Evolutionary conservation across 2,113 vertebrate species (phyloP).

Genomic region (Crotalus viridis): DNA sequence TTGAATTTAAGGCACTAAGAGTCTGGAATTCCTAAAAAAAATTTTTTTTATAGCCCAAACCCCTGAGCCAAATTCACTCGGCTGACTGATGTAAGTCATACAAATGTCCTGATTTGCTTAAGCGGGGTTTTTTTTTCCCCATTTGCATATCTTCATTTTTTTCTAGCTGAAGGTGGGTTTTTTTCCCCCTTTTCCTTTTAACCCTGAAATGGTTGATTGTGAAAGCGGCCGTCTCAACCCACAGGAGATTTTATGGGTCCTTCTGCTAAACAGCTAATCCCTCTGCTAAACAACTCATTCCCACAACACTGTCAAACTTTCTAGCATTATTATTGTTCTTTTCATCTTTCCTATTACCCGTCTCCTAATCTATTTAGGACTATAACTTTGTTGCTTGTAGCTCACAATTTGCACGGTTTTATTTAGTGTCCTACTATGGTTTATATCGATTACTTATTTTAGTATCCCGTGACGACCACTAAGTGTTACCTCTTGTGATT

Average conservation of each 20-base stretch:
- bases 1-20: rapidly evolving
- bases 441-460: too few relatives aligned
- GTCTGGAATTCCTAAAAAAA: background rate
- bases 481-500: too few relatives aligned
- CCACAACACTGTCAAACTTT: too few relatives aligned
- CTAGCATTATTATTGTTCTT: too few relatives aligned
- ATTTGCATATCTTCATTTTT: background rate
- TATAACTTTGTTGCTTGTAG: too few relatives aligned
- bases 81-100: background rate
- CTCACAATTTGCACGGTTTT: too few relatives aligned
- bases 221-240: background rate
- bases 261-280: too few relatives aligned
- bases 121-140: background rate
- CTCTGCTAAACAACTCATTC: too few relatives aligned
- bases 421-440: too few relatives aligned
- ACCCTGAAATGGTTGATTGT: background rate
- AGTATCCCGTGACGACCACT: too few relatives aligned
- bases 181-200: background rate
- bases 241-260: background rate
- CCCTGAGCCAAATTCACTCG: constrained; percentile 3
- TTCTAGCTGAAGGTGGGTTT: background rate
- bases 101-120: constrained; percentile 17
- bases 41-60: background rate
- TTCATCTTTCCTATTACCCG: too few relatives aligned
- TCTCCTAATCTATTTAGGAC: too few relatives aligned